Percentiles rank a stretch among this genome's conserved stretches.
Conservation (phyloP, 2,888 invertebrate genomes). For the Autographa gamma region DNA sequence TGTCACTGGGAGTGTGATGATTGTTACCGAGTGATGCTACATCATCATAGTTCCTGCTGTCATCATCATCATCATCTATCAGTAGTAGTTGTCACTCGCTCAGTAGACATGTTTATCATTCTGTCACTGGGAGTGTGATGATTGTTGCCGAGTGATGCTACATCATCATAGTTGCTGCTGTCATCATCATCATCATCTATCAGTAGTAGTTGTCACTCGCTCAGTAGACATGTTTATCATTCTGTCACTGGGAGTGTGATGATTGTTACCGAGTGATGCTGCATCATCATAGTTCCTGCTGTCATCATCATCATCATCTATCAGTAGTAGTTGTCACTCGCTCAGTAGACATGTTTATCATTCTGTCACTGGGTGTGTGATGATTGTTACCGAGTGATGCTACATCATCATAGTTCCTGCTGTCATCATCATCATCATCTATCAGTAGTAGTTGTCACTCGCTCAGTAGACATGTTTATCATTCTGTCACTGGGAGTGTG, state of each 20-base stretch:
- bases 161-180: not conserved
- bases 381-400: slow-evolving; percentile 25
- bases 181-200: not conserved
- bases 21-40: slow-evolving; percentile 30
- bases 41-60: not conserved
- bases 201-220: slow-evolving; percentile 23
- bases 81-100: not conserved
- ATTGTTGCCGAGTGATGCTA: not conserved
- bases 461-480: too few species aligned
- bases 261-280: not conserved
- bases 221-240: slow-evolving; percentile 29
- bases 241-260: slow-evolving; percentile 21
- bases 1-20: slow-evolving; percentile 39
- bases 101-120: slow-evolving; percentile 22
- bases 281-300: not conserved
- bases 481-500: too few species aligned
- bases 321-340: slow-evolving; percentile 12
- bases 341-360: slow-evolving; percentile 22
- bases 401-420: not conserved
- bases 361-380: slow-evolving; percentile 37
- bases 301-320: not conserved
- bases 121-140: slow-evolving; percentile 31
- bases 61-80: not conserved
- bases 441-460: too few species aligned
- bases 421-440: not conserved